phyloP scores from a whole-genome alignment of 2,113 vertebrate genomes.

The Osmerus eperlanus region DNA sequence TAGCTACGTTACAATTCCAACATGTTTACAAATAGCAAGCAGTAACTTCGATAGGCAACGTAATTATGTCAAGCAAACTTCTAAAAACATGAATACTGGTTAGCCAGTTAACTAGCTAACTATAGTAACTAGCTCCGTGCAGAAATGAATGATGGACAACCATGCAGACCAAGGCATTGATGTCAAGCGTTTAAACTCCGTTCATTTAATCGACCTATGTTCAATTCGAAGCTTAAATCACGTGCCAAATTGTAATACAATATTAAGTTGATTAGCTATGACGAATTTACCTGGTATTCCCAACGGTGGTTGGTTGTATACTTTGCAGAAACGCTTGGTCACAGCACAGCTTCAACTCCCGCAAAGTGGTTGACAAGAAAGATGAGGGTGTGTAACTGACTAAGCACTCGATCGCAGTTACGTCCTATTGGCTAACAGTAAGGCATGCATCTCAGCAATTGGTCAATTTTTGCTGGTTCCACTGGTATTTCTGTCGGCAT shows the following conservation, averaged over 20 bases:
- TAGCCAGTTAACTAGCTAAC: no score
- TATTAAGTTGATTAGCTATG: background rate
- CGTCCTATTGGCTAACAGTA: constrained; percentile 53
- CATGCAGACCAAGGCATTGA: no score
- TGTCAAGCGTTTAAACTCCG: no score
- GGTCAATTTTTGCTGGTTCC: constrained; percentile 36
- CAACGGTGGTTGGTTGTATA: constrained; percentile 18
- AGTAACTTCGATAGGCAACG: no score
- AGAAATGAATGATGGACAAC: no score
- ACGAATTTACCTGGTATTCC: constrained; percentile 47
- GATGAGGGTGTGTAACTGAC: constrained; percentile 64
- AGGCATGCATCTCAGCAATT: constrained; percentile 41
- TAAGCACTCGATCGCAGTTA: constrained; percentile 38
- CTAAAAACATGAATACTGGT: no score
- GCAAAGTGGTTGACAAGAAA: constrained; percentile 69
- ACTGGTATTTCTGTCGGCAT: constrained; percentile 64
- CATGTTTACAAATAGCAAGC: no score
- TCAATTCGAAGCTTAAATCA: no score
- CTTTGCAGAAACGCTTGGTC: constrained; percentile 33
- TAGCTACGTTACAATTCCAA: no score
- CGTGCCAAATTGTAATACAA: background rate
- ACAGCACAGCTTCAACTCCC: constrained; percentile 57
- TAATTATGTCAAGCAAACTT: no score
- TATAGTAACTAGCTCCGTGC: no score
- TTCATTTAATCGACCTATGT: no score